Base-by-base conservation (phyloP, 2,797 vertebrate species). In the Alcedo atthis region DNA sequence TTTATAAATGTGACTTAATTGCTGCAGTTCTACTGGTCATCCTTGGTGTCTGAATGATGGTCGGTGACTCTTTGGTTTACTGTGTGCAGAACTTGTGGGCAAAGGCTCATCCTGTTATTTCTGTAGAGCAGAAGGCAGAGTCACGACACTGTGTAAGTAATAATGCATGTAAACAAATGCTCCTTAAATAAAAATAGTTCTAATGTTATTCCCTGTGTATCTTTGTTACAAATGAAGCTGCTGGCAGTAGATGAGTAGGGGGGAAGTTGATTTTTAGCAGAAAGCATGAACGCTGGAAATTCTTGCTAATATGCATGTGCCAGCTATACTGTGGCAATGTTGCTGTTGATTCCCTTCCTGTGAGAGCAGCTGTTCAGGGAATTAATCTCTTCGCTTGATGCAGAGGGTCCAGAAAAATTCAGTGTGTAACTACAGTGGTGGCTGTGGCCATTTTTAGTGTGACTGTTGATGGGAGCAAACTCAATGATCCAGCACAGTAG, bases 221-320 rank as follows among this genome's bases (percentile, higher is more conserved):
- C 84, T 94, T 94, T 93, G 84, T 93, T 96, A 87, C 82, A 94
- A 93, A 87, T 92, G 89, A 94, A 93, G 81, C 82, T 95, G 53
- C 90, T 93, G 93, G 84, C 86, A 90, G 84, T 94, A 74, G 90
- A 89, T 96, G 95, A 95, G 92, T 94, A 93, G 93, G 91, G 94
- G 94, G 92, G 92, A 92, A 92, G 93, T 67, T 91, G 86, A 63
- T 92, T 95, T 94, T 94, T 95, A 95, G 92, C 92, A 85, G 77
- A 95, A 93, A 94, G 46, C 79, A 13, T 68, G 89, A 92, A 87
- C 71, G 86, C 78, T 96, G 85, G 78, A 94, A 93, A 88, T 92
- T 85, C 75, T 94, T 93, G 73, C 87, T 91, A 84, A 91, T 89
- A 54, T 43, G 84, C 2, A 0, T 76, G 86, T 96, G 95, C 94